phyloP scores from a whole-genome alignment of 1,140 invertebrate species.

The Philaenus spumarius region DNA sequence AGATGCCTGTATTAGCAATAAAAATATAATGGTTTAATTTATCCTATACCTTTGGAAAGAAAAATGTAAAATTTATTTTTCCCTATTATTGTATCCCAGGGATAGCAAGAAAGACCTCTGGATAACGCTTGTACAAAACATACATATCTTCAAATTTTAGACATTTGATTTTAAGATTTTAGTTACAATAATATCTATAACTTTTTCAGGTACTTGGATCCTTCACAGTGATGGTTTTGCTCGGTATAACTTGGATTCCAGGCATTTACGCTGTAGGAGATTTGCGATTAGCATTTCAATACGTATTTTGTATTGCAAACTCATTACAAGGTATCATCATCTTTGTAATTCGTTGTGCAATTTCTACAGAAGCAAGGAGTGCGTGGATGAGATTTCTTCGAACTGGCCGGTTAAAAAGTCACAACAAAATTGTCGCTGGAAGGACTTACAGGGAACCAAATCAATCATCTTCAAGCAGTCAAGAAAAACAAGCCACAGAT shows the following conservation, averaged over 20 bases:
- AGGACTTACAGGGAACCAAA: neutral
- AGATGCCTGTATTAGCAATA: too few relatives aligned
- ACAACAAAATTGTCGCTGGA: neutral
- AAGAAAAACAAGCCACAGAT: neutral
- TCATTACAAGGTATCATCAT: constrained; percentile 48
- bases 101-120: too few relatives aligned
- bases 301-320: constrained; percentile 46
- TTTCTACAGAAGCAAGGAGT: constrained; percentile 44
- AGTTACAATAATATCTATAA: too few relatives aligned
- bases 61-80: too few relatives aligned
- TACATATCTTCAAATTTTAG: too few relatives aligned
- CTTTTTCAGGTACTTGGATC: constrained; percentile 44
- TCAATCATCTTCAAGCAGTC: neutral
- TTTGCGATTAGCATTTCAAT: constrained; percentile 42
- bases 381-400: constrained; percentile 42
- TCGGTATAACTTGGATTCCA: constrained; percentile 49
- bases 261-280: constrained; percentile 45
- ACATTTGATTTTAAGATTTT: too few relatives aligned
- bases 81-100: too few relatives aligned
- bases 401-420: constrained; percentile 37
- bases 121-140: too few relatives aligned
- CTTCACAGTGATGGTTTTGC: constrained; percentile 46
- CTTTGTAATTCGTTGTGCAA: constrained; percentile 45
- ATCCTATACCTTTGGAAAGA: too few relatives aligned
- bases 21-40: too few relatives aligned